Base-by-base conservation (phyloP, 2,797 vertebrate genomes). In the Phylloscopus collybita region DNA sequence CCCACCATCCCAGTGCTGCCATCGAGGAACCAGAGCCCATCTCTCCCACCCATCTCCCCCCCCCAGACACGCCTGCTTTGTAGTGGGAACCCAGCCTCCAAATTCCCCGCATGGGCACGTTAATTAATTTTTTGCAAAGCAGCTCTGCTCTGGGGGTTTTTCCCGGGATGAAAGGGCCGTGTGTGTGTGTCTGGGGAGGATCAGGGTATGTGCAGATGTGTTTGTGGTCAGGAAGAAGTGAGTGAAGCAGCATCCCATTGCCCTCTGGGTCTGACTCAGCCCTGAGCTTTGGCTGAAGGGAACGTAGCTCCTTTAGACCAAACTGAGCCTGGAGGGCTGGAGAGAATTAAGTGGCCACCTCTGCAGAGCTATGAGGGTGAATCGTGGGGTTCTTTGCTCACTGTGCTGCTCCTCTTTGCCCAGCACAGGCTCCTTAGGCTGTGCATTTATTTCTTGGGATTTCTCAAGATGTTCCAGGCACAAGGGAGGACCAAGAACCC, bases 51-150 rank as follows among this genome's bases (percentile, higher is more conserved):
- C 73, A 27, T 13, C 36, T 42, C 34, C 73, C 34, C 73, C 34
- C 34, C 64, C 36, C 0, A 0, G n/a, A 5, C 76, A 16, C 0
- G 0, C 56, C 23, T 0, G 9, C 69, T 69, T 36, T 87, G 70
- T 45, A 26, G 80, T 38, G 73, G 78, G 53, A 59, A 11, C 23
- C 45, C 1, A 54, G 20, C 2, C 47, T 22, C 7, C 13, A 49
- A 76, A 76, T 59, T 34, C 79, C 74, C 79, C 4, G 0, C 12
- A 7, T 3, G 80, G 78, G 78, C 57, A 53, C 6, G 5, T 17
- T 11, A 10, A 40, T 90, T 29, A 50, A 42, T 40, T n/a, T 74
- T 47, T 20, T 73, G 72, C 64, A 50, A 20, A 72, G 74, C 80
- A 60, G 0, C 42, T 10, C 40, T 3, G 82, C 80, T 26, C 15